Conservation (phyloP, 2,797 vertebrate genomes). For the Mormyrus proboscirostris region DNA sequence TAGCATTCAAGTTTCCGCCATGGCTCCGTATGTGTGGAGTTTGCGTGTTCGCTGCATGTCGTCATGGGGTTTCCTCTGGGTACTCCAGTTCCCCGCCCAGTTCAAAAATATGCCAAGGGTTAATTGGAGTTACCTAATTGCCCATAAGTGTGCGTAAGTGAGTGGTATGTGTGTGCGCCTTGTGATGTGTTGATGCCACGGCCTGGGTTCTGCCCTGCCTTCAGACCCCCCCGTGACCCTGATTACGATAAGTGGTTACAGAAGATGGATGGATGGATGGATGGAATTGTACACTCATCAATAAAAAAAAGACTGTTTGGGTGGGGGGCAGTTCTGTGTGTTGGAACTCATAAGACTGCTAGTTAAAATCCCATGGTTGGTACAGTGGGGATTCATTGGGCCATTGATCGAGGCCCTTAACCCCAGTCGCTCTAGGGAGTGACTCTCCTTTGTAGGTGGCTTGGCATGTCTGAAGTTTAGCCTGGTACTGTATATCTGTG, state of each 20-base stretch:
- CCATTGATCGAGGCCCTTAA: background rate
- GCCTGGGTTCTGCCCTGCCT: background rate
- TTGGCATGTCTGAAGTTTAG: background rate
- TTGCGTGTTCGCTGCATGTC: background rate
- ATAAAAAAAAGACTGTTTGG: background rate
- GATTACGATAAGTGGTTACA: background rate
- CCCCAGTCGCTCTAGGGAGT: background rate
- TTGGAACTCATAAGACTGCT: background rate
- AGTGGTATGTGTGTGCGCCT: background rate
- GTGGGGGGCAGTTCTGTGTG: background rate
- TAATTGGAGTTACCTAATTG: background rate
- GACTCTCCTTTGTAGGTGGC: background rate
- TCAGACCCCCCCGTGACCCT: background rate
- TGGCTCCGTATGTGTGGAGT: background rate
- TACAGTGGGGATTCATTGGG: background rate
- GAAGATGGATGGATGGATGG: background rate
- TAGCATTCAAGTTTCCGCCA: too few species aligned
- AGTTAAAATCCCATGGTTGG: background rate
- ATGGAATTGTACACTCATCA: background rate
- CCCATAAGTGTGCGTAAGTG: background rate
- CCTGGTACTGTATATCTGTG: background rate
- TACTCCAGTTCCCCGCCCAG: background rate
- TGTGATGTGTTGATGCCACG: background rate
- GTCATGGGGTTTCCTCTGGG: background rate
- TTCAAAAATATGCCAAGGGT: background rate